Evolutionary conservation across 2,888 invertebrate species (phyloP).

Genomic region (Papilio demoleus): DNA sequence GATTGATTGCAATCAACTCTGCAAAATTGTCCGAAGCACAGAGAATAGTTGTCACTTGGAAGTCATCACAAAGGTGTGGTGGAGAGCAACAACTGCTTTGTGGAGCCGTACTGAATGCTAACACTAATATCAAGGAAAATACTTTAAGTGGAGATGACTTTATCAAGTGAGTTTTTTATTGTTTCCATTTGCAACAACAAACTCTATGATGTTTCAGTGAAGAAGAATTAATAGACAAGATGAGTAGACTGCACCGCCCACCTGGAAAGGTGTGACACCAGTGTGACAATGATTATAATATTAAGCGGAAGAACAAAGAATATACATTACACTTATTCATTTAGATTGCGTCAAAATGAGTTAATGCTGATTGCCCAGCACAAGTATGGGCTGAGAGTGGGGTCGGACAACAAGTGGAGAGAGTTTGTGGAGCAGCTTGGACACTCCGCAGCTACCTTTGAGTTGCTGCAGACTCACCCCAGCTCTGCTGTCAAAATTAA

Average conservation of each 20-base stretch:
- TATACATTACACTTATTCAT: conserved; percentile 37
- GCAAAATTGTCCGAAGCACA: conserved; percentile 38
- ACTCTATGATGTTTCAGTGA: background rate
- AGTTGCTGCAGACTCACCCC: conserved; percentile 87
- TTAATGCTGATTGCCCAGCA: conserved; percentile 87
- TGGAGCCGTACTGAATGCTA: conserved; percentile 85
- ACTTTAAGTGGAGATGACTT: conserved; percentile 77
- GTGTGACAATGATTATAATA: background rate
- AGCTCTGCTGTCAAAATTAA: conserved; percentile 84
- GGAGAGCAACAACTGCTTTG: conserved; percentile 68
- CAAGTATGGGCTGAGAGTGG: conserved; percentile 85
- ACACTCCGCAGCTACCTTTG: conserved; percentile 86
- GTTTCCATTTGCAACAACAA: background rate
- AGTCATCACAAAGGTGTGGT: conserved; percentile 61
- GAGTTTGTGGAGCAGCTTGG: conserved; percentile 85
- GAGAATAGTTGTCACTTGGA: conserved; percentile 64
- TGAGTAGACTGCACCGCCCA: too few species aligned
- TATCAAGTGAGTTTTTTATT: conserved; percentile 68
- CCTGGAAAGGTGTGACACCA: too few species aligned
- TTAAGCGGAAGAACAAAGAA: background rate
- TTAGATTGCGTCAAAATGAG: conserved; percentile 84
- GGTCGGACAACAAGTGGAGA: conserved; percentile 76
- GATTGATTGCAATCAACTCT: conserved; percentile 56
- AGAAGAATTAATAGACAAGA: too few species aligned
- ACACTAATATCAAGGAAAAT: conserved; percentile 80